Evolutionary conservation across 1,140 invertebrate species (phyloP).

Genomic region (Hylaeus volcanicus): DNA sequence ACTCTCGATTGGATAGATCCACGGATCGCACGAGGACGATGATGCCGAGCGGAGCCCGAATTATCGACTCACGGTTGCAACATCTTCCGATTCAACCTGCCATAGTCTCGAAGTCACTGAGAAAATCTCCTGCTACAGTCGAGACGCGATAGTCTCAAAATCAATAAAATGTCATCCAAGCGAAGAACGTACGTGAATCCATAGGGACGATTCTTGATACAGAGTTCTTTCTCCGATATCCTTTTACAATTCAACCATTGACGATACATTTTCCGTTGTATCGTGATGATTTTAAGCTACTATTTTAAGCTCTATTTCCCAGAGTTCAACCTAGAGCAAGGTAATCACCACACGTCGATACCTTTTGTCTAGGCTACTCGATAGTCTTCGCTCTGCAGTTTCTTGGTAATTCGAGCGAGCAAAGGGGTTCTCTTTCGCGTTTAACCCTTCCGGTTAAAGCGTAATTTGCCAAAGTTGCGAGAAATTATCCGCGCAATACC

Average conservation of each 20-base stretch:
- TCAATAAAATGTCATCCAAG: constrained; percentile 68
- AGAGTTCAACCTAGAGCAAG: too few relatives aligned
- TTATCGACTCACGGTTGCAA: too few relatives aligned
- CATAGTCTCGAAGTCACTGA: background rate
- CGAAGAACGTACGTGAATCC: constrained; percentile 16
- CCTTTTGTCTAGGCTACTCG: too few relatives aligned
- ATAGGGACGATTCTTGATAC: too few relatives aligned
- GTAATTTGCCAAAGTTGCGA: background rate
- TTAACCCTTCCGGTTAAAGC: constrained; percentile 21
- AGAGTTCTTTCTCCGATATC: too few relatives aligned
- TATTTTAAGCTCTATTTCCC: too few relatives aligned
- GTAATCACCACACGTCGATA: too few relatives aligned
- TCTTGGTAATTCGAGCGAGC: too few relatives aligned
- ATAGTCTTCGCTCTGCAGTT: too few relatives aligned
- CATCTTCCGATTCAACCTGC: background rate
- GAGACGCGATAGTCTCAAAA: constrained; percentile 70
- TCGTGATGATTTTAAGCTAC: too few relatives aligned
- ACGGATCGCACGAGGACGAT: constrained; percentile 4
- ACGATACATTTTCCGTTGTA: too few relatives aligned
- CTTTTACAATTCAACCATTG: too few relatives aligned
- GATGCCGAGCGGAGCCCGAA: background rate
- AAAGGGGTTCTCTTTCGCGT: background rate
- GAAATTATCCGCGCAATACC: constrained; percentile 41
- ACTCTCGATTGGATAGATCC: constrained; percentile 36
- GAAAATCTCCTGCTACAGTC: constrained; percentile 49